Percentiles rank a stretch among this genome's conserved stretches.
phyloP scores from a whole-genome alignment of 2,888 invertebrate genomes.

The Callyntrura guangdongensis region DNA sequence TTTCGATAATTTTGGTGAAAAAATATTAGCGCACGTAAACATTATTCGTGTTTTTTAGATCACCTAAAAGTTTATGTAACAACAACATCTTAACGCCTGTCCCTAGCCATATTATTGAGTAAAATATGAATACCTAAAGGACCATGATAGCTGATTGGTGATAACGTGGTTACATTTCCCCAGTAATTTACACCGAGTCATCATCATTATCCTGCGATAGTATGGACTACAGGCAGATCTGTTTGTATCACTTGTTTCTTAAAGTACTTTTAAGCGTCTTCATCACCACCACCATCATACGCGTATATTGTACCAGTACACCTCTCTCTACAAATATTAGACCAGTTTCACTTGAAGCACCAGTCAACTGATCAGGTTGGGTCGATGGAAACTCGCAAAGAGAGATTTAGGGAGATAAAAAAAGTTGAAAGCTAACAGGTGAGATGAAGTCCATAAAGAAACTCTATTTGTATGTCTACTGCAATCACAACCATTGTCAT shows the following conservation, averaged over 20 bases:
- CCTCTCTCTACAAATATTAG: not conserved
- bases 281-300: not conserved
- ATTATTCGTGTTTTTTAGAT: no score
- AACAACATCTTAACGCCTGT: no score
- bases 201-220: not conserved
- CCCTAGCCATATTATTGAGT: no score
- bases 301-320: not conserved
- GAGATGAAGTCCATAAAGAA: not conserved
- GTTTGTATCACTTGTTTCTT: conserved; percentile 38
- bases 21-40: no score
- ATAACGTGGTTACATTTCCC: conserved; percentile 80
- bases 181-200: conserved; percentile 78
- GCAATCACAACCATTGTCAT: conserved; percentile 31
- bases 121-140: conserved; percentile 68
- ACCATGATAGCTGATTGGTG: conserved; percentile 79
- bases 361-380: not conserved
- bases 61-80: no score
- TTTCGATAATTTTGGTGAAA: no score
- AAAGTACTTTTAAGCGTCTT: conserved; percentile 37
- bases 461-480: not conserved
- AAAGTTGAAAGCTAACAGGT: not conserved
- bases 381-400: not conserved
- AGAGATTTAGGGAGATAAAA: not conserved
- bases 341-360: conserved; percentile 15
- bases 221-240: conserved; percentile 4